These are phyloP conservation scores for Meriones psammophilus DNA, from an alignment of 2,797 vertebrate genomes.

Conservation along the genomic window DNA sequence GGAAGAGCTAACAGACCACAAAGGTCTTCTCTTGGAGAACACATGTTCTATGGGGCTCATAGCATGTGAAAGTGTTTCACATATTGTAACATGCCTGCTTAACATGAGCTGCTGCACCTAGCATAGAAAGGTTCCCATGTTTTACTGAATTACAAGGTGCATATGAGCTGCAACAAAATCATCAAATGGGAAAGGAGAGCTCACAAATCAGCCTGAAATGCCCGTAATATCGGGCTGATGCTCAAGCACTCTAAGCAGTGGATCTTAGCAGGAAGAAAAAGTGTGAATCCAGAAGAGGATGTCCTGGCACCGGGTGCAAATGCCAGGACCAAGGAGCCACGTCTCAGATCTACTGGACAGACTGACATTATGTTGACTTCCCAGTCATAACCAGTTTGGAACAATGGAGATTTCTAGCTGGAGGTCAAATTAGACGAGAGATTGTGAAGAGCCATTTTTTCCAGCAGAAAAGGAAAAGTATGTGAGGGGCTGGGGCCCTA, in stretches of 20 bases:
- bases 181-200: neutral
- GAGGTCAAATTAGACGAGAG: constrained; percentile 18
- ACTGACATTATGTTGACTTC: constrained; percentile 33
- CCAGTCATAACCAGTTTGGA: constrained; percentile 6
- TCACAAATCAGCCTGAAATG: neutral
- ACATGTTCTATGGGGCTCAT: neutral
- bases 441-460: neutral
- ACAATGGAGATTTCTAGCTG: neutral
- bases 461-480: neutral
- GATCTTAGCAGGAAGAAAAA: neutral
- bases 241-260: neutral
- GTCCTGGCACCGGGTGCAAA: neutral
- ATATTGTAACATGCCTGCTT: neutral
- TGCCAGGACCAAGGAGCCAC: neutral
- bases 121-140: neutral
- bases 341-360: neutral
- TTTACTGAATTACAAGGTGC: neutral
- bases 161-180: neutral
- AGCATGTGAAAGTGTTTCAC: neutral
- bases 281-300: neutral
- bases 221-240: neutral
- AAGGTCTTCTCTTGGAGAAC: neutral
- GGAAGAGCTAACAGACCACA: neutral
- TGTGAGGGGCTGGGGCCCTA: neutral
- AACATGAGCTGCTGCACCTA: neutral